Evolutionary conservation across 1,140 invertebrate species (phyloP).

Genomic region (Drosophila arizonae): DNA sequence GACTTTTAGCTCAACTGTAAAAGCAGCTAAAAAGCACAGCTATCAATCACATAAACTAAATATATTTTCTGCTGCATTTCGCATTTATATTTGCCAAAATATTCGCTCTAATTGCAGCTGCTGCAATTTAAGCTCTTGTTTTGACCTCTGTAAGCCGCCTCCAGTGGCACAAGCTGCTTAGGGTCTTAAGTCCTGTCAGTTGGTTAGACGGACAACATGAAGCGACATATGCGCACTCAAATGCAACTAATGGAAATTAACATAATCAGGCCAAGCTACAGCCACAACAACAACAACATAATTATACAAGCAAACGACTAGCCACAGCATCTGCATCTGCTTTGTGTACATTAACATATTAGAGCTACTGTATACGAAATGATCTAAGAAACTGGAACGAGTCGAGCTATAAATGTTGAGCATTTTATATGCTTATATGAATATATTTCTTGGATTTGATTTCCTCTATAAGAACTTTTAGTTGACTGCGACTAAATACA

Average conservation of each 20-base stretch:
- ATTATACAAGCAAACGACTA: too few species aligned
- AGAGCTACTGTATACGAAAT: background rate
- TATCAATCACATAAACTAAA: conserved; percentile 1
- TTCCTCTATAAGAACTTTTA: too few species aligned
- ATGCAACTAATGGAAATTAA: conserved; percentile 19
- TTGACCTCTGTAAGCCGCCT: conserved; percentile 1
- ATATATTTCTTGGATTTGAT: too few species aligned
- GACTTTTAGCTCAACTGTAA: conserved; percentile 8
- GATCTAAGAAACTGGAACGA: too few species aligned
- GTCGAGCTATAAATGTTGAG: too few species aligned
- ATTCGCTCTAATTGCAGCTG: background rate
- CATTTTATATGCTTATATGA: too few species aligned
- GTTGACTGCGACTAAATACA: too few species aligned
- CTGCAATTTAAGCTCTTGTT: background rate
- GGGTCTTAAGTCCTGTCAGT: conserved; percentile 20
- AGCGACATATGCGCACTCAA: background rate
- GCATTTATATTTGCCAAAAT: background rate
- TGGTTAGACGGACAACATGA: conserved; percentile 1
- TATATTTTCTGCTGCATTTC: background rate
- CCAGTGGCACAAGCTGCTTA: conserved; percentile 18
- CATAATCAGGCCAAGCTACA: conserved; percentile 4
- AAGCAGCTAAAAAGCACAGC: background rate
- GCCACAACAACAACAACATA: background rate
- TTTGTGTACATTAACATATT: background rate
- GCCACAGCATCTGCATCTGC: background rate